Percentiles rank a stretch among this genome's conserved stretches.
phyloP scores from a whole-genome alignment of 2,113 vertebrate genomes.

The Myodes glareolus region DNA sequence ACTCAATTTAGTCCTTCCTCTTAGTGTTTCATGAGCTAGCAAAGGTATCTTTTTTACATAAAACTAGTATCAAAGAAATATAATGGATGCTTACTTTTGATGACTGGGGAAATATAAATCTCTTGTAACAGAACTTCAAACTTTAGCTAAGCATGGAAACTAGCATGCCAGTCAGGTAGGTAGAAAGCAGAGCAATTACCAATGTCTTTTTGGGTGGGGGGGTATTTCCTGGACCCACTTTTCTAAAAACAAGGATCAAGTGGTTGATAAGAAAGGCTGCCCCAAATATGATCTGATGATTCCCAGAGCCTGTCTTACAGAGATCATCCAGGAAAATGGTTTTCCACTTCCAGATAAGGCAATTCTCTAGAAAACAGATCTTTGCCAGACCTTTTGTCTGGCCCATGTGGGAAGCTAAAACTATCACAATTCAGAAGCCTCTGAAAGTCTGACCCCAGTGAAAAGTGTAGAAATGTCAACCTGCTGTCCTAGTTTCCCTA shows the following conservation, averaged over 20 bases:
- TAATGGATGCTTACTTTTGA: not conserved
- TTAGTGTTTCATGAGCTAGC: not conserved
- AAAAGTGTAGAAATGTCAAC: not conserved
- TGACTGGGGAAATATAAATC: slow-evolving; percentile 29
- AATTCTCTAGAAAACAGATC: slow-evolving; percentile 14
- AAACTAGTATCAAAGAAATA: slow-evolving; percentile 35
- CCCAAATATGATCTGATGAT: not conserved
- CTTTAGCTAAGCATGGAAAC: not conserved
- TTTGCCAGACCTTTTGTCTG: not conserved
- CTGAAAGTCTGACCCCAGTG: no score
- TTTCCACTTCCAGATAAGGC: not conserved
- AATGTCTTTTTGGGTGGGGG: not conserved
- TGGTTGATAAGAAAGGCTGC: not conserved
- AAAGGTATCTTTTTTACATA: slow-evolving; percentile 49
- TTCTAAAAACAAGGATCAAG: not conserved
- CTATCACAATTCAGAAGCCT: not conserved
- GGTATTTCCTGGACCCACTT: not conserved
- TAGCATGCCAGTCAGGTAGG: not conserved
- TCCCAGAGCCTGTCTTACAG: not conserved
- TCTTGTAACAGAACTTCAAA: slow-evolving; percentile 23
- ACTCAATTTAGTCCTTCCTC: slow-evolving; percentile 24
- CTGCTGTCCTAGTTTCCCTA: not conserved
- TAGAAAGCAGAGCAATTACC: not conserved
- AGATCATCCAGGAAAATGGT: not conserved
- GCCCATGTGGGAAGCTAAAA: not conserved